These are phyloP conservation scores for Caenorhabditis zanzibari DNA, from an alignment of 2,888 invertebrate species.

Conservation along the genomic window DNA sequence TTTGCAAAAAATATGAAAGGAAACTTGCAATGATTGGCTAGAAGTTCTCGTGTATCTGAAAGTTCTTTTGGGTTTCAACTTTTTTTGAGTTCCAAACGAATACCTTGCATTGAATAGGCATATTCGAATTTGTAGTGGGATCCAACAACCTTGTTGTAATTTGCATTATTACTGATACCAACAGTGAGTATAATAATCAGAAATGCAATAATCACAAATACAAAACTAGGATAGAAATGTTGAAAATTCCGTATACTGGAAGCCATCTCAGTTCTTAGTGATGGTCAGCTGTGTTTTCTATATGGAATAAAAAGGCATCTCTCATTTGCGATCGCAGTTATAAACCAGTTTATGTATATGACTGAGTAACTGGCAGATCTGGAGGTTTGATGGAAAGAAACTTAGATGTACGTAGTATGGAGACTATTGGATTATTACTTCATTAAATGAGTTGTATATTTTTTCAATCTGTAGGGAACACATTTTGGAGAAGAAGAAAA, in stretches of 20 bases:
- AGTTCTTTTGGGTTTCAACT: neutral
- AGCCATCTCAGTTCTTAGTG: conserved; percentile 1
- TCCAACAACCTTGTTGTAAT: conserved; percentile 13
- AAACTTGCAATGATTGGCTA: conserved; percentile 51
- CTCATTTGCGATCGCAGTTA: conserved; percentile 15
- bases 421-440: conserved; percentile 15
- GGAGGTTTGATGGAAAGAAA: conserved; percentile 27
- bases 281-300: conserved; percentile 15
- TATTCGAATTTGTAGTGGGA: conserved; percentile 19
- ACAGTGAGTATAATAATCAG: conserved; percentile 24
- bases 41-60: conserved; percentile 41
- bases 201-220: conserved; percentile 24
- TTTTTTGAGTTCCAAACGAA: neutral
- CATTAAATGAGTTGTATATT: neutral
- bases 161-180: conserved; percentile 32
- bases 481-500: no score
- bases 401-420: conserved; percentile 16
- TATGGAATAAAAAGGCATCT: conserved; percentile 15
- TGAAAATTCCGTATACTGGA: conserved; percentile 21
- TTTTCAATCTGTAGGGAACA: no score
- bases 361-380: conserved; percentile 53
- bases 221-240: conserved; percentile 24
- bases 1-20: conserved; percentile 50
- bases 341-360: conserved; percentile 48
- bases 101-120: conserved; percentile 33